Evolutionary conservation across 2,797 vertebrate genomes (phyloP), one percentile per base, ranked within the genome.

Genomic region (Siniperca undulata): DNA sequence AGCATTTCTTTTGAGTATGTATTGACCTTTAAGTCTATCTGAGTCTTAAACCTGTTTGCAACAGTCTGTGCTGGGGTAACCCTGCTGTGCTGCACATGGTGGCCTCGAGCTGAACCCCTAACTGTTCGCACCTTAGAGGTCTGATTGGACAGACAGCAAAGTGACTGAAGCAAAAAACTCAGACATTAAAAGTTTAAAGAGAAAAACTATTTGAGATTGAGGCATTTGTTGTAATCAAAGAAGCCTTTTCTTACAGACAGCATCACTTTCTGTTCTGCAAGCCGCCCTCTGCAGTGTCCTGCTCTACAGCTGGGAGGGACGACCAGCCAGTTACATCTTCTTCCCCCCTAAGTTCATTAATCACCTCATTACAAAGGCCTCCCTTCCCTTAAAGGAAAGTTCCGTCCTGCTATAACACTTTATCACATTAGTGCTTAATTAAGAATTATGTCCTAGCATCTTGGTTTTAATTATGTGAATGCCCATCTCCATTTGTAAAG

Each of bases 391-490:
- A 87, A 95, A 96, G 92, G 94, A 95, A 92, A 93, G 86, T 95
- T 95, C 90, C 86, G 88, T 90, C 90, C 88, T 85, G 89, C 88
- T 90, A 94, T 94, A 95, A 94, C 93, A 85, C 96, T 97, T 95
- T 96, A 97, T 97, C 96, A 95, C 95, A 95, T 97, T 97, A 97
- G 91, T 65, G 91, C 96, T 97, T 98, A 97, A 97, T 98, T 97
- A 97, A 97, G 96, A 97, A 96, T 96, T 95, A 97, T 97, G 96
- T 96, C 93, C 86, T 77, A 93, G 94, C 95, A 96, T 96, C 95
- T 95, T 93, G 92, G 93, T 95, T 96, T 97, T 97, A 97, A 97
- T 98, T 97, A 97, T 95, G 93, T 34, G 27, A 0, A 86, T 94
- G 94, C 93, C 92, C 89, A 81, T 83, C 93, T 94, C 93, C 96